These are phyloP conservation scores for Sycophila sp. DNA, from an alignment of 1,140 invertebrate species.

Conservation along the genomic window DNA sequence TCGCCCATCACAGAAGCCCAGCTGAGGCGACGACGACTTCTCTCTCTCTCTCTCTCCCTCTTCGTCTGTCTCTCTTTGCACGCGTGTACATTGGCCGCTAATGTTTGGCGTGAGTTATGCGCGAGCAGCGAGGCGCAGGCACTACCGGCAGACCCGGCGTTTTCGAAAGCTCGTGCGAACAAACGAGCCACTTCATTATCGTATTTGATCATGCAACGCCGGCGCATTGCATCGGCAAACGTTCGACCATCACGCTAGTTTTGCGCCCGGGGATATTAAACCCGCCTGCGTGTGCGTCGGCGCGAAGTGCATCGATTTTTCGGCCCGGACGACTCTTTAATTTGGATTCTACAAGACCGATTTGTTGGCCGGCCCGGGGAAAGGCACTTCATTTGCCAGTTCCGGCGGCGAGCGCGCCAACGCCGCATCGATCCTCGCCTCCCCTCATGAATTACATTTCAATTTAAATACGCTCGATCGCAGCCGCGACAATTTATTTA, in stretches of 20 bases:
- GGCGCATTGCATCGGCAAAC: conserved; percentile 33
- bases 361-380: no score
- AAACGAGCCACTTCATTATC: conserved; percentile 50
- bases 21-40: neutral
- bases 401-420: neutral
- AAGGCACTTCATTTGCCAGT: neutral
- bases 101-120: conserved; percentile 10
- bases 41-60: neutral
- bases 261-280: neutral
- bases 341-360: no score
- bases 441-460: no score
- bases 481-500: neutral
- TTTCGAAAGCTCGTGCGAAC: neutral
- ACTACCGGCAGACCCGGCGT: neutral
- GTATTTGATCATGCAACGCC: conserved; percentile 45
- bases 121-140: neutral
- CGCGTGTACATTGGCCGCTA: neutral
- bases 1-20: no score
- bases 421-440: no score
- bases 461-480: neutral
- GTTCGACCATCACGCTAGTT: conserved; percentile 23
- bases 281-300: neutral
- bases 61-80: neutral
- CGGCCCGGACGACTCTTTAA: no score
- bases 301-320: conserved; percentile 8